Evolutionary conservation across 2,888 invertebrate species (phyloP).

Genomic region (Coenonympha arcania): DNA sequence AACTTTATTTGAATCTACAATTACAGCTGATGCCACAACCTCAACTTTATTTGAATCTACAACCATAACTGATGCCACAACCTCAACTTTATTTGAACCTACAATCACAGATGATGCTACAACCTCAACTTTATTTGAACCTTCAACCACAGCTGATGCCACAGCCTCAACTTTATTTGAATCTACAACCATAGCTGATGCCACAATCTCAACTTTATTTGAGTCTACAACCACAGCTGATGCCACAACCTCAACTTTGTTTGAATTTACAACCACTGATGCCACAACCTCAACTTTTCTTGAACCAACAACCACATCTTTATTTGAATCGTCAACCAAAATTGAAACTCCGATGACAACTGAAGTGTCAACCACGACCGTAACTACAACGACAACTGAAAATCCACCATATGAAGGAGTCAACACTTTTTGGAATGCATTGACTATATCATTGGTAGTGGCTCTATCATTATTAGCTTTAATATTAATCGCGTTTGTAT

Average conservation of each 20-base stretch:
- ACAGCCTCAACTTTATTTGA: not conserved
- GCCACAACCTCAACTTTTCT: too few relatives aligned
- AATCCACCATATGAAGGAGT: slow-evolving; percentile 13
- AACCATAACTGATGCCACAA: too few relatives aligned
- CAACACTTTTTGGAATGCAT: slow-evolving; percentile 37
- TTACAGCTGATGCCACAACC: too few relatives aligned
- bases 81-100: slow-evolving; percentile 3
- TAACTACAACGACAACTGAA: slow-evolving; percentile 5
- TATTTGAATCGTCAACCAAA: not conserved
- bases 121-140: not conserved
- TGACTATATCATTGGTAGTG: slow-evolving; percentile 34
- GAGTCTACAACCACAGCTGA: too few relatives aligned
- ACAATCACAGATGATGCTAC: slow-evolving; percentile 7
- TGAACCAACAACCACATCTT: not conserved
- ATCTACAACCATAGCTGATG: slow-evolving; percentile 6
- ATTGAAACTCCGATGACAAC: too few relatives aligned
- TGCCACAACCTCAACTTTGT: too few relatives aligned
- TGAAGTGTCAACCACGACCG: slow-evolving; percentile 5
- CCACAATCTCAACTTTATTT: not conserved
- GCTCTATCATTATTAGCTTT: slow-evolving; percentile 30
- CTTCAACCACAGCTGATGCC: not conserved
- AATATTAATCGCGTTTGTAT: slow-evolving; percentile 28
- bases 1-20: too few relatives aligned
- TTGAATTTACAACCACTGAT: too few relatives aligned
- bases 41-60: too few relatives aligned